A percentile compares a stretch with the other conserved stretches of the same genome.
Evolutionary conservation across 2,888 invertebrate species (phyloP).

Genomic region (Agriopis leucophaearia): DNA sequence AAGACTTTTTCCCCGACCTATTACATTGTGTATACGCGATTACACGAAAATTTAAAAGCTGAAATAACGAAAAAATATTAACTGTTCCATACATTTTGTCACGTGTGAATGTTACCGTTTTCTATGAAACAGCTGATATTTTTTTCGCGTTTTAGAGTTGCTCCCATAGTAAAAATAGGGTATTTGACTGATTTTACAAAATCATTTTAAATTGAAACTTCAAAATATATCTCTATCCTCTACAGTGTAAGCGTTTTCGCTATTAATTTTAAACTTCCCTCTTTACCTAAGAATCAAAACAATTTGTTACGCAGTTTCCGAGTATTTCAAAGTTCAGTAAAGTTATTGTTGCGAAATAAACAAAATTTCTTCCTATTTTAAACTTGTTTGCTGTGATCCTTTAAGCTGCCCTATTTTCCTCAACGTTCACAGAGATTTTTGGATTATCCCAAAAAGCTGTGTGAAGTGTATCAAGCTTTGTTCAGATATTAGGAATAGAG

Average conservation of each 20-base stretch:
- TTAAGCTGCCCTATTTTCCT: conserved; percentile 22
- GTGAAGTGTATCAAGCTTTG: background rate
- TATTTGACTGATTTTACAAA: too few relatives aligned
- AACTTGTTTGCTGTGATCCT: conserved; percentile 7
- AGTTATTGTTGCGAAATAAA: conserved; percentile 20
- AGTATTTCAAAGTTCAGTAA: conserved; percentile 11
- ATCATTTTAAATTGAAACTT: background rate
- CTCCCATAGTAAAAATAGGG: too few relatives aligned
- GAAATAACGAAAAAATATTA: too few relatives aligned
- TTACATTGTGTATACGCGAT: too few relatives aligned
- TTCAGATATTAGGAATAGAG: too few relatives aligned
- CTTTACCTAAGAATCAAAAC: conserved; percentile 18
- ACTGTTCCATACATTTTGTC: too few relatives aligned
- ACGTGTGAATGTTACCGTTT: too few relatives aligned
- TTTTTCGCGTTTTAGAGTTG: too few relatives aligned
- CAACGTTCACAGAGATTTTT: background rate
- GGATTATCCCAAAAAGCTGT: conserved; percentile 2
- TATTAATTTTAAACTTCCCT: conserved; percentile 12
- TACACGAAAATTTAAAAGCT: too few relatives aligned
- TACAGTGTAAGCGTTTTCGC: background rate
- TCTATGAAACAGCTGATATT: too few relatives aligned
- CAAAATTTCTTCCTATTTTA: conserved; percentile 11
- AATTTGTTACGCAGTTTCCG: conserved; percentile 12
- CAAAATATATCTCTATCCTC: conserved; percentile 5
- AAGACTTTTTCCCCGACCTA: too few relatives aligned